Percentiles rank a stretch among this genome's conserved stretches.
These are phyloP conservation scores for Arion vulgaris DNA, from an alignment of 1,140 invertebrate genomes.

Conservation along the genomic window DNA sequence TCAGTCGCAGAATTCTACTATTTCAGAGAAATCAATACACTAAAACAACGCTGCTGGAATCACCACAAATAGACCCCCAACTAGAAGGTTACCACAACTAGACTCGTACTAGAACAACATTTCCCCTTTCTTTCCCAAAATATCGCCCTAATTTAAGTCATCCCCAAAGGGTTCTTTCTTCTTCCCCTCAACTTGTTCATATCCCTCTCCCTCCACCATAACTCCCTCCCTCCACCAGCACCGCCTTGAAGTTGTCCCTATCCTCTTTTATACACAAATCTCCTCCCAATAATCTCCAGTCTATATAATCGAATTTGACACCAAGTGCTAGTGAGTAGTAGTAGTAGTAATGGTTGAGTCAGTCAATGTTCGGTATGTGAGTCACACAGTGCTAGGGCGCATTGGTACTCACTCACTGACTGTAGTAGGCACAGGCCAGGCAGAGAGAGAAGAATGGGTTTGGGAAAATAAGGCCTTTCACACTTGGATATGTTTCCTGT, in stretches of 20 bases:
- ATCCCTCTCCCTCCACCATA: neutral
- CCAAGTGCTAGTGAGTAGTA: neutral
- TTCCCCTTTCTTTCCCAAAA: neutral
- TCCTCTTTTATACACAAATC: neutral
- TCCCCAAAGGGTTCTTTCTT: too few relatives aligned
- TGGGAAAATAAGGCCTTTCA: neutral
- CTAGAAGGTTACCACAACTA: neutral
- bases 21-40: neutral
- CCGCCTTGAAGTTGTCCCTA: neutral
- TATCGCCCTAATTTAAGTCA: neutral
- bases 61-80: too few relatives aligned
- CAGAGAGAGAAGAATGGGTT: neutral
- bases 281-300: neutral
- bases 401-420: neutral
- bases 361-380: constrained; percentile 10
- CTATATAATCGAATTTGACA: constrained; percentile 31
- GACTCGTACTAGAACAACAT: neutral
- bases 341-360: neutral
- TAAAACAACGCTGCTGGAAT: neutral
- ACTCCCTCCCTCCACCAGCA: neutral
- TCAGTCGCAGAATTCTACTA: too few relatives aligned
- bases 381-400: constrained; percentile 8
- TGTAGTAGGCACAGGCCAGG: neutral
- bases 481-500: neutral
- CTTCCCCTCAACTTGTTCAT: too few relatives aligned